Evolutionary conservation across 2,113 vertebrate species (phyloP).

Genomic region (Brachypodius melanocephalos): DNA sequence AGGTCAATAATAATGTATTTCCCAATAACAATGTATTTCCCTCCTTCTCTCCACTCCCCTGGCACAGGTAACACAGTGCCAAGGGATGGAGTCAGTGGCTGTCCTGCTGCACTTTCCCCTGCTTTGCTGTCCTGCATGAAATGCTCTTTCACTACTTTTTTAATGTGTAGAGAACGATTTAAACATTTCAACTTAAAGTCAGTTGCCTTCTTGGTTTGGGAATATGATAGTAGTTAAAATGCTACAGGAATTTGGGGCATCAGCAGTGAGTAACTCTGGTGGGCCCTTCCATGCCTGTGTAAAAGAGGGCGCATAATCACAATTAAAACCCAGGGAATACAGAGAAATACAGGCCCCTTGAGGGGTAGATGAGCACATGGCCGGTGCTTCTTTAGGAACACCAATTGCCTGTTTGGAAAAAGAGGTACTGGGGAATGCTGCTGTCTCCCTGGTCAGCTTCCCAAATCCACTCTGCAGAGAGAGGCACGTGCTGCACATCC

Average conservation of each 20-base stretch:
- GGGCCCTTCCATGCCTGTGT: background rate
- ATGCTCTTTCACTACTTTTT: background rate
- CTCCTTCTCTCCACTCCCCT: background rate
- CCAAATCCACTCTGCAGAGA: background rate
- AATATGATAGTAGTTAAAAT: background rate
- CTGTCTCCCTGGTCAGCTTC: background rate
- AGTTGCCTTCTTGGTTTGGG: background rate
- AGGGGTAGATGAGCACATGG: background rate
- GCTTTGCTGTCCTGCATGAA: background rate
- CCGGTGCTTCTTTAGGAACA: background rate
- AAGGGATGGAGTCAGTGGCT: fast-evolving
- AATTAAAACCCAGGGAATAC: background rate
- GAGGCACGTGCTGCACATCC: background rate
- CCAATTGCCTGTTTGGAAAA: background rate
- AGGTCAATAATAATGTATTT: background rate
- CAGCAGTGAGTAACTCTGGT: background rate
- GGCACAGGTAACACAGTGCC: background rate
- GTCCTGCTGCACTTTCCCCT: background rate
- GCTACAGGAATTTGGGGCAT: background rate
- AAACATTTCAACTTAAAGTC: background rate
- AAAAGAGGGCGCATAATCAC: background rate
- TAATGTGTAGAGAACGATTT: background rate
- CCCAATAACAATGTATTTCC: background rate
- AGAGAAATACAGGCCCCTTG: background rate
- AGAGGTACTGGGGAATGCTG: background rate